phyloP scores from a whole-genome alignment of 1,140 invertebrate species.

The Caenorhabditis inopinata region DNA sequence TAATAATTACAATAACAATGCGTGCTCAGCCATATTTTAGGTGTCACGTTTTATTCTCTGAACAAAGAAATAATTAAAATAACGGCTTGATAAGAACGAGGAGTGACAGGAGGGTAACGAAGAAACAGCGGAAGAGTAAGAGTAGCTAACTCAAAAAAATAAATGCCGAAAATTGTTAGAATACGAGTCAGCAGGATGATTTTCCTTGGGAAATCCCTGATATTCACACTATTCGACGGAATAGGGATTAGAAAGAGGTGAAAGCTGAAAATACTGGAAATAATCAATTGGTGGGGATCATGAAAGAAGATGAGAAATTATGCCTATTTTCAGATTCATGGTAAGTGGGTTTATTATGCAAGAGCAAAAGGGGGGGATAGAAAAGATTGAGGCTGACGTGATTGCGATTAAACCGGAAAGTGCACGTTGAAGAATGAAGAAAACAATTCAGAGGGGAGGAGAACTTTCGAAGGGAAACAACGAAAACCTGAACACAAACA shows the following conservation, averaged over 20 bases:
- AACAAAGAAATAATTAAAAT: not conserved
- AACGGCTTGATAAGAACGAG: not conserved
- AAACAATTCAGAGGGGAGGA: not conserved
- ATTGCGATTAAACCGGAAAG: no score
- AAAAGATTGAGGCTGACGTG: not conserved
- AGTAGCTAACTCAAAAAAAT: not conserved
- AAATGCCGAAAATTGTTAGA: constrained; percentile 16
- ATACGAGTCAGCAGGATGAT: not conserved
- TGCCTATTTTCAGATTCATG: constrained; percentile 22
- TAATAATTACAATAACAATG: no score
- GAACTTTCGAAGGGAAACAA: not conserved
- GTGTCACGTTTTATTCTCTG: no score
- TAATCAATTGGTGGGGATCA: not conserved
- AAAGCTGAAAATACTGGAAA: constrained; percentile 35
- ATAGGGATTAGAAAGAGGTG: not conserved
- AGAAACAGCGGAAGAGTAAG: not conserved
- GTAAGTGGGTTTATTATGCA: not conserved
- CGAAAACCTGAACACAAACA: not conserved
- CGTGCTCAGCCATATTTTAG: no score
- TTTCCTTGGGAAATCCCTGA: constrained; percentile 21
- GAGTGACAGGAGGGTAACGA: not conserved
- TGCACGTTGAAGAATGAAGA: not conserved
- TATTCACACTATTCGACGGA: not conserved
- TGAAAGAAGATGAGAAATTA: constrained; percentile 1
- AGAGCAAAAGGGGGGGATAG: not conserved